Evolutionary conservation across 2,113 vertebrate genomes (phyloP).

Genomic region (Neoarius graeffei): DNA sequence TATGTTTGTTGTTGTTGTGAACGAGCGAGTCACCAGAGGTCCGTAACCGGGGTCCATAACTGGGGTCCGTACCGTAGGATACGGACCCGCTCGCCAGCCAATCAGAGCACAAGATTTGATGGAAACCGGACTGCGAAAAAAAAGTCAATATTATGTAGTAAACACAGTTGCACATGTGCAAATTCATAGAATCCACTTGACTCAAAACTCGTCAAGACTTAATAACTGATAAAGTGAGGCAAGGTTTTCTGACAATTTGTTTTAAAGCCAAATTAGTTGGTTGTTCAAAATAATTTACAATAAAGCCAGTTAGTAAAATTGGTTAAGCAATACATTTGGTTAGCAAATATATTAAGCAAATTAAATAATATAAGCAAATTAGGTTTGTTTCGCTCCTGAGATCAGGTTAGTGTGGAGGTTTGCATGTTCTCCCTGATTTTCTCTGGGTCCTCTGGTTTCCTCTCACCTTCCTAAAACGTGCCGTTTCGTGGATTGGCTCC

Average conservation of each 20-base stretch:
- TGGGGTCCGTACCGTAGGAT: too few species aligned
- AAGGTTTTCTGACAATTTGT: not conserved
- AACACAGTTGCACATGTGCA: not conserved
- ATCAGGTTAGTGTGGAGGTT: constrained; percentile 1
- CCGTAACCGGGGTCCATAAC: too few species aligned
- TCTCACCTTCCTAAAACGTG: not conserved
- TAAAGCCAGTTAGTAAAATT: not conserved
- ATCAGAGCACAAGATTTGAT: too few species aligned
- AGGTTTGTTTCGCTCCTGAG: too few species aligned
- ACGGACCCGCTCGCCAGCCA: too few species aligned
- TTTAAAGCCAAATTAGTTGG: not conserved
- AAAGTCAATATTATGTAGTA: not conserved
- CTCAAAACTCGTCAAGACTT: not conserved
- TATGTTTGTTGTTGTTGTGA: too few species aligned
- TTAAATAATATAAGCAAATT: too few species aligned
- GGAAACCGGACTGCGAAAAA: too few species aligned
- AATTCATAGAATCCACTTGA: not conserved
- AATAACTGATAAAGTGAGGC: not conserved
- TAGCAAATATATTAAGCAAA: too few species aligned
- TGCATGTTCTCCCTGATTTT: not conserved
- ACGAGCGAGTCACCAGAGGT: too few species aligned
- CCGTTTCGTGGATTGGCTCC: not conserved
- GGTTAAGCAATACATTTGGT: not conserved
- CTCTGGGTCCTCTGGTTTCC: not conserved
- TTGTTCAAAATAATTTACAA: not conserved